phyloP scores from a whole-genome alignment of 1,140 invertebrate species.

The Drosophila mauritiana region DNA sequence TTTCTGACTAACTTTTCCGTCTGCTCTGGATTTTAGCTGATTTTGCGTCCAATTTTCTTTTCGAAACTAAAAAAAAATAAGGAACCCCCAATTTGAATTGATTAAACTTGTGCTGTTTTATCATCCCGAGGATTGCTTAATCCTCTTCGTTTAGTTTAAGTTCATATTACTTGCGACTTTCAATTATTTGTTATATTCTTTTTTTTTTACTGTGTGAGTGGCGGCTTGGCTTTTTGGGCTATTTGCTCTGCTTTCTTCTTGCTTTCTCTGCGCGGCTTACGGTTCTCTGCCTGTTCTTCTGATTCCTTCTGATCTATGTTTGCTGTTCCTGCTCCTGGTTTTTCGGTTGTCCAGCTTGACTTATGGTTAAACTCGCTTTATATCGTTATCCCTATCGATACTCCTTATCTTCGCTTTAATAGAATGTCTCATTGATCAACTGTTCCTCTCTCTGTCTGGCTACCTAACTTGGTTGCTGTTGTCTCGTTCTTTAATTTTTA shows the following conservation, averaged over 20 bases:
- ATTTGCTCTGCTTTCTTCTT: slow-evolving; percentile 57
- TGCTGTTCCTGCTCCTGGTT: slow-evolving; percentile 16
- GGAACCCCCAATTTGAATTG: slow-evolving; percentile 61
- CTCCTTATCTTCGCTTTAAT: slow-evolving; percentile 44
- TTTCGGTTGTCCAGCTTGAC: slow-evolving; percentile 36
- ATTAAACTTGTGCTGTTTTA: slow-evolving; percentile 31
- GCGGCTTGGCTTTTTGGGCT: slow-evolving; percentile 53
- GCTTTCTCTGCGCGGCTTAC: slow-evolving; percentile 33
- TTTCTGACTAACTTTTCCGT: slow-evolving; percentile 17
- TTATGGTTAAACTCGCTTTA: slow-evolving; percentile 59
- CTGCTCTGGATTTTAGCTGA: slow-evolving; percentile 48
- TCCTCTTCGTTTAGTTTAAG: slow-evolving; percentile 21
- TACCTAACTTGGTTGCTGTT: slow-evolving; percentile 1
- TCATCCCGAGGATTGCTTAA: slow-evolving; percentile 8
- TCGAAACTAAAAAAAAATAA: slow-evolving; percentile 54
- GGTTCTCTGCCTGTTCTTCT: slow-evolving; percentile 28
- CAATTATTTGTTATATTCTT: slow-evolving; percentile 19
- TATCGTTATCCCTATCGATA: slow-evolving; percentile 59
- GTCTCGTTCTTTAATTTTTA: slow-evolving; percentile 9
- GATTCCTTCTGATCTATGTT: slow-evolving; percentile 16
- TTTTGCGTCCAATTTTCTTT: slow-evolving; percentile 71
- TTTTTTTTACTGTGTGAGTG: slow-evolving; percentile 50
- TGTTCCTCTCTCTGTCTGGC: slow-evolving; percentile 19
- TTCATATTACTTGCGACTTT: slow-evolving; percentile 26
- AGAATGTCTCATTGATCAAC: slow-evolving; percentile 51